These are phyloP conservation scores for Tetranychus urticae DNA, from an alignment of 1,140 invertebrate genomes.

Conservation along the genomic window DNA sequence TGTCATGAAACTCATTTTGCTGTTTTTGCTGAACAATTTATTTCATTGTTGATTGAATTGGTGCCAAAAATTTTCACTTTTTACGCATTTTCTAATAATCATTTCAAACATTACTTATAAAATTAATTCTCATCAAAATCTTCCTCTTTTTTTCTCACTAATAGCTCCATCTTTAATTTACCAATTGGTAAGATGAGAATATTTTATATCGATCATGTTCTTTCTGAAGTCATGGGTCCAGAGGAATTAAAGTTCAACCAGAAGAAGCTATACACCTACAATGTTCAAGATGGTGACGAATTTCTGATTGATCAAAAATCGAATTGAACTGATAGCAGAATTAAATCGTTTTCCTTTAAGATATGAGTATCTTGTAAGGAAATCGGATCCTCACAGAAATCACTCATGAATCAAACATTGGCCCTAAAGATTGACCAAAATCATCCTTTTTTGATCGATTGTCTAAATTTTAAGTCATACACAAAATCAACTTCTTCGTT, in stretches of 20 bases:
- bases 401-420: no score
- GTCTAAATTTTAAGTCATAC: no score
- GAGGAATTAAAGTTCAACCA: constrained; percentile 28
- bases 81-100: not conserved
- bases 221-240: constrained; percentile 18
- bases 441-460: no score
- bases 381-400: no score
- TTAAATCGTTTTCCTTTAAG: no score
- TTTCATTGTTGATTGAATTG: not conserved
- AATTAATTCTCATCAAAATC: not conserved
- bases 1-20: no score
- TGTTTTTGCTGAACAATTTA: no score
- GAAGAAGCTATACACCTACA: constrained; percentile 75
- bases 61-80: not conserved
- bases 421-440: no score
- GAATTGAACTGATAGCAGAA: not conserved
- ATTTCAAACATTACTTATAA: not conserved
- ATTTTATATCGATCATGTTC: constrained; percentile 48
- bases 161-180: constrained; percentile 30
- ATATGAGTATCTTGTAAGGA: no score
- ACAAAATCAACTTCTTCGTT: no score
- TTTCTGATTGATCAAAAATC: constrained; percentile 48
- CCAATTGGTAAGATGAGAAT: constrained; percentile 55
- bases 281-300: constrained; percentile 65
- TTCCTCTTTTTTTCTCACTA: not conserved